Evolutionary conservation across 2,113 vertebrate genomes (phyloP).

Genomic region (Sinocyclocheilus maitianheensis): DNA sequence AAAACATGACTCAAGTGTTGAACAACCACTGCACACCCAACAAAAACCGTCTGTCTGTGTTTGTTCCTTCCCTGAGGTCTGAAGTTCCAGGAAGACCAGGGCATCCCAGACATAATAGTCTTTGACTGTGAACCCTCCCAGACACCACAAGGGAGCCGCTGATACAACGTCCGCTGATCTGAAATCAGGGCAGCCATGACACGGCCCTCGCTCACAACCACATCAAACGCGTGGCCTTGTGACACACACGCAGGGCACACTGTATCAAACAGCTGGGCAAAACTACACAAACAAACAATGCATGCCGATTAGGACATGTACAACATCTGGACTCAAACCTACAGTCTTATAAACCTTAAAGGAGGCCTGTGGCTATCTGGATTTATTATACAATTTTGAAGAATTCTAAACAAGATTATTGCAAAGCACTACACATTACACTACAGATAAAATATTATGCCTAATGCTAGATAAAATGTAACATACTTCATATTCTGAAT

Average conservation of each 20-base stretch:
- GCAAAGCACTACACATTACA: neutral
- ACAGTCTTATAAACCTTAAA: neutral
- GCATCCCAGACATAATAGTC: constrained; percentile 79
- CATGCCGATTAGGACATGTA: neutral
- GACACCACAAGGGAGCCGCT: constrained; percentile 78
- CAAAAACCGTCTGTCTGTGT: constrained; percentile 73
- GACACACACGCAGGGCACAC: constrained; percentile 40
- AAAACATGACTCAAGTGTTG: constrained; percentile 60
- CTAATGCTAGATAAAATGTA: constrained; percentile 54
- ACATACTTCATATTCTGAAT: neutral
- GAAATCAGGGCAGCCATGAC: constrained; percentile 70
- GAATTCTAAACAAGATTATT: neutral
- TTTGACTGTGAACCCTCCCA: constrained; percentile 77
- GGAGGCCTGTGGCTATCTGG: neutral
- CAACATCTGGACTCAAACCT: constrained; percentile 18
- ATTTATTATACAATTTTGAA: neutral
- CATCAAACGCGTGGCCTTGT: constrained; percentile 69
- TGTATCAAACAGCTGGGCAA: constrained; percentile 22
- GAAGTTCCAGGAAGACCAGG: constrained; percentile 74
- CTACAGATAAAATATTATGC: constrained; percentile 28
- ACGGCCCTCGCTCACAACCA: constrained; percentile 68
- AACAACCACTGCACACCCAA: constrained; percentile 71
- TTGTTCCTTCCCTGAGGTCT: constrained; percentile 77
- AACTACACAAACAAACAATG: constrained; percentile 26
- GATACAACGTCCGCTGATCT: constrained; percentile 66